Base-by-base conservation (phyloP, 1,140 invertebrate species). In the Sarcophaga bullata region DNA sequence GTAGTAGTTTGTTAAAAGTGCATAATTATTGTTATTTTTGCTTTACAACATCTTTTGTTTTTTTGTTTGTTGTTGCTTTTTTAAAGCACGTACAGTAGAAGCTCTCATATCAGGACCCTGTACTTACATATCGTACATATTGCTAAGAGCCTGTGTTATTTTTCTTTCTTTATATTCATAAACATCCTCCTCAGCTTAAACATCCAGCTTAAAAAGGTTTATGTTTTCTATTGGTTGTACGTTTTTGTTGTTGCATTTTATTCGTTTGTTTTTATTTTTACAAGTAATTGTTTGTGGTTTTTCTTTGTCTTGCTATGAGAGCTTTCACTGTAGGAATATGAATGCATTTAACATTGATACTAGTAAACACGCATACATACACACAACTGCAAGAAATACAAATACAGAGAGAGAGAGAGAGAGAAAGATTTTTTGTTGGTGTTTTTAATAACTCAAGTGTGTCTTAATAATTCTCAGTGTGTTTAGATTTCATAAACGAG, bases 281-380 rank as follows among this genome's bases (percentile, higher is more conserved):
- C 25, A 37, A 37, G 25, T 37, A 37, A 37, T 37, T 37, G 25
- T 37, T 37, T 37, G 25, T 37, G 25, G 54, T 58, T 58, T 58
- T 4, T 15, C 15, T n/a, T 58, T 58, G 54, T 58, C 54, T 58
- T 58, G 54, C n/a, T 58, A 58, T 58, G 54, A 58, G 54, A 58
- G 54, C 54, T 58, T 58, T 58, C 54, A 58, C 54, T 58, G 54
- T 58, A 58, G 54, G 54, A 58, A 58, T 58, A 58, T 58, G 54
- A 58, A 58, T 58, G 54, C 54, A 58, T 58, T 58, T n/a, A 58
- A 58, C 54, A 58, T 58, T n/a, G 54, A 58, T 58, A 58, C 54
- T n/a, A 58, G 54, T 58, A 58, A 58, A 58, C 54, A 58, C 54
- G 54, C 54, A 58, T 58, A 58, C 54, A 58, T 58, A 58, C 54